Evolutionary conservation across 2,113 vertebrate genomes (phyloP), one percentile per base, ranked within the genome.

Genomic region (Eonycteris spelaea): DNA sequence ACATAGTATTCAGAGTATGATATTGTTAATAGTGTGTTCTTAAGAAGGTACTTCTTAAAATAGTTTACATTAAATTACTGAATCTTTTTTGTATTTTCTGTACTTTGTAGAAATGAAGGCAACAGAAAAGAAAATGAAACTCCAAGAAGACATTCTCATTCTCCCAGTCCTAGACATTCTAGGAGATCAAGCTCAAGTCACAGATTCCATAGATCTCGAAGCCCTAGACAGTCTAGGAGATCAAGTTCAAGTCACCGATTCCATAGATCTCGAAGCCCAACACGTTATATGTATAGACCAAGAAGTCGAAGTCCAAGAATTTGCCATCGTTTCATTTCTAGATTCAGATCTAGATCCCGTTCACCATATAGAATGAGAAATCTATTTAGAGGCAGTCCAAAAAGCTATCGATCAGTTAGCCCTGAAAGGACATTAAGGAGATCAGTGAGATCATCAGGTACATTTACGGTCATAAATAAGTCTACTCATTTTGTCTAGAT

Each of bases 391-490:
- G 86, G 80, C 1, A 97, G 98, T 71, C 95, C 98, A 0, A 97
- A 98, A 5, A 97, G 84, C 1, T 97, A 74, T 33, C 97, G 98
- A 1, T 98, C 98, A 30, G 97, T 97, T 93, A 99, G 98, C 73
- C 97, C 93, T 28, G 98, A 99, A 16, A 98, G 98, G 83, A 93
- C 63, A 0, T 96, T 83, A 8, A 98, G 98, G 97, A 98, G 97
- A 91, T 97, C 91, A n/a, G 96, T 92, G n/a, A 98, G 95, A 86
- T 99, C 99, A 14, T 98, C 98, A 98, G 98, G 99, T 99, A 97
- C 2, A 19, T 1, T 79, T n/a, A 67, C 26, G 10, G 26, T 65
- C 4, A 12, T 94, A 43, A 93, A 73, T 59, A 53, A 87, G 18
- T 86, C 21, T 57, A 30, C 43, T 75, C 86, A 89, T 30, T 93